Evolutionary conservation across 1,140 invertebrate genomes (phyloP).

Genomic region (Trichonephila clavata): DNA sequence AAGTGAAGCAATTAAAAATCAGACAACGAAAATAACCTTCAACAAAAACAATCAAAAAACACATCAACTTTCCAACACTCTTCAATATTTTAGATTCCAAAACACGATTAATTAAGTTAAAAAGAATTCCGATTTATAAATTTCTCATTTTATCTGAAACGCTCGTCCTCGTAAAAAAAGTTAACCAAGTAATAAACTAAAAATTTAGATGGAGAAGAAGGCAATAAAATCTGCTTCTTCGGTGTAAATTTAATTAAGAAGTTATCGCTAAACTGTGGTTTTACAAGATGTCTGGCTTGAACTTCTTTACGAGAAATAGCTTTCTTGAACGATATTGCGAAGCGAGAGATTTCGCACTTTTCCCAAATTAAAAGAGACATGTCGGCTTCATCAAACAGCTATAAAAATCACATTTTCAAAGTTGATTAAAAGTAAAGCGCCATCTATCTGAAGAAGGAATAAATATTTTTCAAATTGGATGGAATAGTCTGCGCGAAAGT

Average conservation of each 20-base stretch:
- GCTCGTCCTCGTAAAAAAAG: background rate
- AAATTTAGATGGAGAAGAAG: background rate
- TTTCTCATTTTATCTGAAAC: background rate
- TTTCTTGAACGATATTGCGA: background rate
- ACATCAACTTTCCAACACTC: background rate
- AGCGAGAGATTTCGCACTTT: background rate
- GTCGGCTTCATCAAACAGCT: background rate
- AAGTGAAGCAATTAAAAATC: no score
- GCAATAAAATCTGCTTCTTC: background rate
- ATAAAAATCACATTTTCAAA: background rate
- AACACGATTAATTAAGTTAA: background rate
- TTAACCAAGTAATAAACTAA: background rate
- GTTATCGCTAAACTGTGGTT: conserved; percentile 24
- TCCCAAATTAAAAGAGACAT: conserved; percentile 7
- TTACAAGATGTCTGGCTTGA: conserved; percentile 26
- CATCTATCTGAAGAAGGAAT: background rate
- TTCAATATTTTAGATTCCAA: background rate
- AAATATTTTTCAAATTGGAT: background rate
- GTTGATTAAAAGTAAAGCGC: background rate
- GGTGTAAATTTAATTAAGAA: conserved; percentile 29
- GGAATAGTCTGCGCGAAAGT: background rate
- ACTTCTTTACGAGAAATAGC: conserved; percentile 27
- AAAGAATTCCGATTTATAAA: background rate
- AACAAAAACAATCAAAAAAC: no score
- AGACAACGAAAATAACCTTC: no score